Conservation (phyloP, 2,888 invertebrate genomes). For the Megastigmus dorsalis region DNA sequence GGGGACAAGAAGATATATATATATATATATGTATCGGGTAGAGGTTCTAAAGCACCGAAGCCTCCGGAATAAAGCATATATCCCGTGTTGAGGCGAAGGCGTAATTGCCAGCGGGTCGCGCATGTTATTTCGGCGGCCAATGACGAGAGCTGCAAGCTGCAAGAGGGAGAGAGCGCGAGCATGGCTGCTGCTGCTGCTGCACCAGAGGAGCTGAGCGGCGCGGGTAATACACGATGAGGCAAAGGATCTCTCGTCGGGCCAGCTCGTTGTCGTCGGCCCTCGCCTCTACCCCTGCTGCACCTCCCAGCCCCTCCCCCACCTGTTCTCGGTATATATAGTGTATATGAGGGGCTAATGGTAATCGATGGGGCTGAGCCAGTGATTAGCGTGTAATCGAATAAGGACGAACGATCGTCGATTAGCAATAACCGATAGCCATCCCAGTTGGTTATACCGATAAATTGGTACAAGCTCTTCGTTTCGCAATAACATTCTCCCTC, state of each 20-base stretch:
- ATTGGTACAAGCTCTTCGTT: conserved; percentile 61
- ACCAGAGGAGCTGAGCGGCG: neutral
- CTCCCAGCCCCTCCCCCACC: too few relatives aligned
- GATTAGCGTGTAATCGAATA: conserved; percentile 71
- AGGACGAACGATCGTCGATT: conserved; percentile 69
- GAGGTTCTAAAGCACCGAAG: too few relatives aligned
- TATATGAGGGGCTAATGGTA: conserved; percentile 46
- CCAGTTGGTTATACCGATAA: conserved; percentile 59
- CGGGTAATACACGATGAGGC: neutral
- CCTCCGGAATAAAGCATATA: too few relatives aligned
- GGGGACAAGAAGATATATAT: too few relatives aligned
- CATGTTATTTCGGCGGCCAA: conserved; percentile 36
- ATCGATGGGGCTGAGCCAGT: conserved; percentile 59
- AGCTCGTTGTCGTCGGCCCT: conserved; percentile 12
- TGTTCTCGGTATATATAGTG: neutral
- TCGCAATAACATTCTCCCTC: conserved; percentile 31
- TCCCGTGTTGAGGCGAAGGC: neutral
- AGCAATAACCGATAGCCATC: conserved; percentile 67
- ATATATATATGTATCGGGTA: too few relatives aligned
- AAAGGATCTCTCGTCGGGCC: conserved; percentile 10
- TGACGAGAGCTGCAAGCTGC: neutral
- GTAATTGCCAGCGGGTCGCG: conserved; percentile 17
- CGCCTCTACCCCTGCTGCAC: neutral
- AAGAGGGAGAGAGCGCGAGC: conserved; percentile 10
- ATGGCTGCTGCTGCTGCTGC: neutral